Evolutionary conservation across 2,888 invertebrate genomes (phyloP).

Genomic region (Ommatoiulus sabulosus): DNA sequence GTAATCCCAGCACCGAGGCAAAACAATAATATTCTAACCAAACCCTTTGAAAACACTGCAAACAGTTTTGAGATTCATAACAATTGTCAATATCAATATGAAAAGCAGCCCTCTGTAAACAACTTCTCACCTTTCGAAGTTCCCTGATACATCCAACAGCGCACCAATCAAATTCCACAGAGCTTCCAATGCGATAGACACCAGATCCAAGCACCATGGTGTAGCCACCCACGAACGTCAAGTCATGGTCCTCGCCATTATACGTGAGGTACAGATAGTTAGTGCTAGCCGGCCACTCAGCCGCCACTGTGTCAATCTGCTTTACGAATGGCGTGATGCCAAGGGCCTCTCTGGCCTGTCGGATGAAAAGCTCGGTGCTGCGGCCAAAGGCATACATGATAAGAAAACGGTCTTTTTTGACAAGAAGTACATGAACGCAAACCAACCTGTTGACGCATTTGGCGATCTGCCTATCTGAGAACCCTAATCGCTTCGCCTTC

Average conservation of each 20-base stretch:
- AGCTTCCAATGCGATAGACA: slow-evolving; percentile 97
- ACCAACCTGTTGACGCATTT: slow-evolving; percentile 78
- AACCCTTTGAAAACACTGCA: too few species aligned
- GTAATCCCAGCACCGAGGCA: too few species aligned
- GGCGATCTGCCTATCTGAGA: slow-evolving; percentile 97
- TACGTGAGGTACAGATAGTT: slow-evolving; percentile 99
- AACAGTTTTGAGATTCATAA: background rate
- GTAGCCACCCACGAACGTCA: slow-evolving; percentile 77
- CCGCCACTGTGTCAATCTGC: slow-evolving; percentile 99
- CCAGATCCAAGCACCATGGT: slow-evolving; percentile 95
- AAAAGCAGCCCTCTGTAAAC: too few species aligned
- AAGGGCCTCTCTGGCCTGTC: slow-evolving; percentile 64
- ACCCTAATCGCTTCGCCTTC: slow-evolving; percentile 92
- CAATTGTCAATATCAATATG: background rate
- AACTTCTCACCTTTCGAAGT: slow-evolving; percentile 74
- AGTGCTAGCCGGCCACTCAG: slow-evolving; percentile 98
- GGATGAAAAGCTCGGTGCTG: slow-evolving; percentile 68
- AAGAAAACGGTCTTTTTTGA: slow-evolving; percentile 57
- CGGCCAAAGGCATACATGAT: slow-evolving; percentile 56
- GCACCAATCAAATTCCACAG: slow-evolving; percentile 99
- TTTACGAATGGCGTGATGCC: slow-evolving; percentile 88
- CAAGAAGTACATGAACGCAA: background rate
- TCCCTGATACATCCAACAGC: slow-evolving; percentile 96
- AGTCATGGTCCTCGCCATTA: slow-evolving; percentile 85
- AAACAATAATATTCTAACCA: too few species aligned